Evolutionary conservation across 2,888 invertebrate genomes (phyloP).

Genomic region (Lithophane leautieri): DNA sequence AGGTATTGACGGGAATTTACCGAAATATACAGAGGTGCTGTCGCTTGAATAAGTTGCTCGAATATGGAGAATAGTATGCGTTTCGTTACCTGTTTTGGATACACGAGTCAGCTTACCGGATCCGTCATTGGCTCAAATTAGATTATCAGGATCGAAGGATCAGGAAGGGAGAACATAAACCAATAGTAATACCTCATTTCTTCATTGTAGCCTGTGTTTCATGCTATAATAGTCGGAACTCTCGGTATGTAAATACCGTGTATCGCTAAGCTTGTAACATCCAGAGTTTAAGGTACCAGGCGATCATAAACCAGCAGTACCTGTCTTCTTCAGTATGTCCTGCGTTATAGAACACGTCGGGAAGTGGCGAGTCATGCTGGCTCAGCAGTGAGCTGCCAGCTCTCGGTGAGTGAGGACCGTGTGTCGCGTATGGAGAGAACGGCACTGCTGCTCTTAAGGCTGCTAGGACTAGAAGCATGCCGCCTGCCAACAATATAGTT

Average conservation of each 20-base stretch:
- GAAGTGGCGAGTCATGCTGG: slow-evolving; percentile 85
- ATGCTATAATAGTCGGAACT: background rate
- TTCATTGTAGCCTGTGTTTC: background rate
- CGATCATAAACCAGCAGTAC: background rate
- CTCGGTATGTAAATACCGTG: no score
- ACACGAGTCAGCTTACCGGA: no score
- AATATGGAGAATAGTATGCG: slow-evolving; percentile 1
- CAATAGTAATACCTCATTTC: background rate
- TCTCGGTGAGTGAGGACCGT: slow-evolving; percentile 85
- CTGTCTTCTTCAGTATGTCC: slow-evolving; percentile 84
- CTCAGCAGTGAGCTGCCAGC: slow-evolving; percentile 87
- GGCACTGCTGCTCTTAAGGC: slow-evolving; percentile 86
- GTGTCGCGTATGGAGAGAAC: slow-evolving; percentile 87
- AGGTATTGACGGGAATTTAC: slow-evolving; percentile 11
- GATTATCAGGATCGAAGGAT: background rate
- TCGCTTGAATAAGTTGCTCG: slow-evolving; percentile 9
- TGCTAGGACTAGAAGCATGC: slow-evolving; percentile 84
- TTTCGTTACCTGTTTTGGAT: background rate
- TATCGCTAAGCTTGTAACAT: background rate
- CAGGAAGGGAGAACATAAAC: background rate
- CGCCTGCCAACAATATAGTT: slow-evolving; percentile 73
- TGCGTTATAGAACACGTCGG: slow-evolving; percentile 87
- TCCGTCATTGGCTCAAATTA: background rate
- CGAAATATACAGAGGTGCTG: slow-evolving; percentile 21
- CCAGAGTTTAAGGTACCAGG: background rate